Base-by-base conservation (phyloP, 2,888 invertebrate species). In the Harpagoxenus sublaevis region DNA sequence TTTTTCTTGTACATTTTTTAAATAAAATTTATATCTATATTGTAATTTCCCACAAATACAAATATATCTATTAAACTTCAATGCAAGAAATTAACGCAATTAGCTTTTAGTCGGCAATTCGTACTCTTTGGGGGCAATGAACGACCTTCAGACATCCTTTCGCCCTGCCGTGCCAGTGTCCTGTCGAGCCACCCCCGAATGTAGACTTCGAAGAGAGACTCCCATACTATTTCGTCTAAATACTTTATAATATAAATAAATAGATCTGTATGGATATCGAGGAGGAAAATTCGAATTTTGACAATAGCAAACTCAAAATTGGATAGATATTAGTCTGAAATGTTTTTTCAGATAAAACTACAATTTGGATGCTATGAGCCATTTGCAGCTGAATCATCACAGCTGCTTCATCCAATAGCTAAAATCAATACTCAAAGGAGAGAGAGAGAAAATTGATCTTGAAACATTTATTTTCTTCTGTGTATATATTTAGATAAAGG, bases 71-170 rank as follows among this genome's bases (percentile, higher is more conserved):
- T 39, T 35, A 39, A 60, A 57, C 3, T 45, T 1, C 3, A 57
- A 31, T 15, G 15, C 9, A 66, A 66, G n/a, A 78, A 57, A n/a
- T n/a, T 48, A 48, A 60, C 12, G 48, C 51, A 60, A 81, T 81
- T 70, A 71, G 23, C 28, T 39, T 79, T 51, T 10, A 45, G 31
- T 78, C 48, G 39, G 12, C 4, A 15, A 15, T 60, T 35, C 45
- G 48, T 68, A 60, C 0, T 39, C 48, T 60, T 42, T 4, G 60
- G 9, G 48, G 48, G 71, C 78, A 57, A 78, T 12, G 66, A 63
- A 78, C 77, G 66, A 83, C 60, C 83, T 83, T 78, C 83, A 78
- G 83, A 83, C 60, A 78, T 78, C 66, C 78, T 83, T 77, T 66
- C 66, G 51, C 66, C 51, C 39, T 75, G 48, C 12, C 39, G 35